A percentile compares a stretch with the other conserved stretches of the same genome.
phyloP scores from a whole-genome alignment of 2,113 vertebrate species.

The Heteronetta atricapilla region DNA sequence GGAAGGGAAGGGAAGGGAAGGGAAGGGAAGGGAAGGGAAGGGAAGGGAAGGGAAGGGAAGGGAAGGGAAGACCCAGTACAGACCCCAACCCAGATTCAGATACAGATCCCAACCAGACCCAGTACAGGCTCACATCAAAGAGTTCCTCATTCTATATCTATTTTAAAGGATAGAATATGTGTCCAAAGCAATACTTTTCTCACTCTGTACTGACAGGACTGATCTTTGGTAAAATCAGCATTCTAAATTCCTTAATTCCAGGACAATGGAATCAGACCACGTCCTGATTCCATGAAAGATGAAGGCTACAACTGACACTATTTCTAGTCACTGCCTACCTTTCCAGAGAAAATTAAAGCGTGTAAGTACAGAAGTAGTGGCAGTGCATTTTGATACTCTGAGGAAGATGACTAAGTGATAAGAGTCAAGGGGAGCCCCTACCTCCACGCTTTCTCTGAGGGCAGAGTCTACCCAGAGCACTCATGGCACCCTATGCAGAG shows the following conservation, averaged over 20 bases:
- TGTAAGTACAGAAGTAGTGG: neutral
- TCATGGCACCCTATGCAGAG: neutral
- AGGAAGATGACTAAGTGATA: neutral
- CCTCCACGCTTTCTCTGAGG: neutral
- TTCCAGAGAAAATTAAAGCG: neutral
- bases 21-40: too few species aligned
- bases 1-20: too few species aligned
- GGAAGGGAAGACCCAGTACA: too few species aligned
- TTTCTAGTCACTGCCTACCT: neutral
- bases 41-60: too few species aligned
- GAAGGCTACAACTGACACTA: neutral
- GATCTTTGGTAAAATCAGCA: neutral
- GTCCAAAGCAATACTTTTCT: neutral
- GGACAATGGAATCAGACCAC: too few species aligned
- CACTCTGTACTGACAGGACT: neutral
- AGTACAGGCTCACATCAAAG: neutral
- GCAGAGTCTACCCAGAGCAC: too few species aligned
- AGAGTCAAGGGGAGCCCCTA: neutral
- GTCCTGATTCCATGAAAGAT: neutral
- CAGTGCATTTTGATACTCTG: neutral
- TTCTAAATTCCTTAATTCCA: neutral
- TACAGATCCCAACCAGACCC: too few species aligned
- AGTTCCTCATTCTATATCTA: neutral
- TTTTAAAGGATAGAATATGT: neutral
- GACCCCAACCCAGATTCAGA: too few species aligned